These are phyloP conservation scores for Pterois miles DNA, from an alignment of 2,797 vertebrate genomes.

Conservation along the genomic window DNA sequence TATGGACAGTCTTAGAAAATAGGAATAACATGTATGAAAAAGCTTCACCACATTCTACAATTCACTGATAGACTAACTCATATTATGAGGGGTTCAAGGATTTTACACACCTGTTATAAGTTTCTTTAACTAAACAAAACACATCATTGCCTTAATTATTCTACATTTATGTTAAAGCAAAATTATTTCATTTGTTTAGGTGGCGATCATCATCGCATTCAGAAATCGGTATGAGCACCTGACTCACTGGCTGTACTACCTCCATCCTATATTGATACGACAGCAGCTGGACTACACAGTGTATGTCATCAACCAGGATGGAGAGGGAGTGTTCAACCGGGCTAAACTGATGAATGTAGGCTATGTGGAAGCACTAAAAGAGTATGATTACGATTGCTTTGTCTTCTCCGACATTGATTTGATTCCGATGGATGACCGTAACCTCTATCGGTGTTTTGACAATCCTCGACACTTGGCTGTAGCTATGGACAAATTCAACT, in stretches of 20 bases:
- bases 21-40: background rate
- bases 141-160: background rate
- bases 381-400: constrained; percentile 93
- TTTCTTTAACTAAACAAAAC: too few relatives aligned
- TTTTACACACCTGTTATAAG: background rate
- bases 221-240: constrained; percentile 91
- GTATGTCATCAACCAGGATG: constrained; percentile 91
- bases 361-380: constrained; percentile 90
- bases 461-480: constrained; percentile 93
- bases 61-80: background rate
- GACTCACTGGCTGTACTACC: constrained; percentile 86
- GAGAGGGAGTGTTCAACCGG: constrained; percentile 91
- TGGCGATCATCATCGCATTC: constrained; percentile 91
- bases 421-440: constrained; percentile 92
- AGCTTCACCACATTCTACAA: background rate
- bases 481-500: constrained; percentile 96
- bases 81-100: background rate
- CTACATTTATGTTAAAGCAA: background rate
- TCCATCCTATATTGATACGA: constrained; percentile 88
- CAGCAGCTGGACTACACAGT: constrained; percentile 89
- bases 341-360: constrained; percentile 94
- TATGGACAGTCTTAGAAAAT: background rate
- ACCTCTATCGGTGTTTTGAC: constrained; percentile 91
- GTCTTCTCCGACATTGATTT: constrained; percentile 96
- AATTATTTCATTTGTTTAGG: constrained; percentile 55